Percentiles rank a stretch among this genome's conserved stretches.
Conservation (phyloP, 2,113 vertebrate genomes). For the Thamnophis sirtalis region DNA sequence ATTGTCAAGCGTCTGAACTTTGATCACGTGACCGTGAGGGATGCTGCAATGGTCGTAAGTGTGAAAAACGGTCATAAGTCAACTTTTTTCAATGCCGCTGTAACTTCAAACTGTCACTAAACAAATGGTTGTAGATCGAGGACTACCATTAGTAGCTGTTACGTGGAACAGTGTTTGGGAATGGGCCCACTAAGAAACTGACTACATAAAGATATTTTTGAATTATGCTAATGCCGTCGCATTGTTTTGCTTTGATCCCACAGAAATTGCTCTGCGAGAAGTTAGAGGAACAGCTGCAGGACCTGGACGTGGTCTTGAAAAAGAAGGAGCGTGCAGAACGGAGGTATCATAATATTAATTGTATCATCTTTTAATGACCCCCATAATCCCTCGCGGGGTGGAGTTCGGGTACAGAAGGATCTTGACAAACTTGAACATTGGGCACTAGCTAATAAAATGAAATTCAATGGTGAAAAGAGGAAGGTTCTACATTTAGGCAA, state of each 20-base stretch:
- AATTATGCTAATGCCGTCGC: not conserved
- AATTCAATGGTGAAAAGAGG: too few relatives aligned
- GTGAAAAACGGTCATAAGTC: not conserved
- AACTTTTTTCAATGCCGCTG: not conserved
- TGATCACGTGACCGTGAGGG: too few relatives aligned
- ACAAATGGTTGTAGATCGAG: not conserved
- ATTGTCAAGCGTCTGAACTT: not conserved
- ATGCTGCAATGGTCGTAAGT: not conserved
- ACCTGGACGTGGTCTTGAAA: constrained; percentile 92
- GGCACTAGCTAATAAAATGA: too few relatives aligned
- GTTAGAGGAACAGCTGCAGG: constrained; percentile 91
- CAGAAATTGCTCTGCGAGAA: constrained; percentile 96
- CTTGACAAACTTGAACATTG: too few relatives aligned
- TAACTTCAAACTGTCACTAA: not conserved
- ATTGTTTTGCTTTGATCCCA: constrained; percentile 43
- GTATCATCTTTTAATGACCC: too few relatives aligned
- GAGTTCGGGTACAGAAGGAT: too few relatives aligned
- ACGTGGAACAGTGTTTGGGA: not conserved
- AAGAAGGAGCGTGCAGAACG: constrained; percentile 92
- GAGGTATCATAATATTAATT: constrained; percentile 70
- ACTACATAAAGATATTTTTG: not conserved
- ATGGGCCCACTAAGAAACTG: not conserved
- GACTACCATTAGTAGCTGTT: not conserved
- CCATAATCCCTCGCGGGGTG: too few relatives aligned
- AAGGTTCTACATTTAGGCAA: too few relatives aligned